These are phyloP conservation scores for Tyrannus savana DNA, from an alignment of 2,113 vertebrate genomes.

Conservation along the genomic window DNA sequence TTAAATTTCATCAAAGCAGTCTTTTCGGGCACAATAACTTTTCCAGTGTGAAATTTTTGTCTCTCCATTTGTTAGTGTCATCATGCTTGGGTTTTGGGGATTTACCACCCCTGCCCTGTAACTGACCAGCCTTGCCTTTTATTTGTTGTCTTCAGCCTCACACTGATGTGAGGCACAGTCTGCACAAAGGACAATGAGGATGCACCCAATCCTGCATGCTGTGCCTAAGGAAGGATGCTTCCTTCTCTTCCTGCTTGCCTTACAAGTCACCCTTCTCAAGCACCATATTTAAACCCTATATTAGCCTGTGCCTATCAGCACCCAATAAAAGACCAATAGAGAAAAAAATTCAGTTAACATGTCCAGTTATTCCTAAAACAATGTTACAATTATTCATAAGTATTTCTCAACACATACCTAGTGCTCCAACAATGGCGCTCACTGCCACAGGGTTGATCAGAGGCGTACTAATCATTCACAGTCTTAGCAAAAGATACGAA, in stretches of 20 bases:
- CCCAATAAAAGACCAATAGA: neutral
- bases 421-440: neutral
- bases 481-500: neutral
- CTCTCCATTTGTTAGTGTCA: neutral
- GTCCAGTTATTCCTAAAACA: neutral
- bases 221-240: fast-evolving
- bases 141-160: neutral
- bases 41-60: neutral
- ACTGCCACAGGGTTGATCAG: neutral
- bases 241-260: neutral
- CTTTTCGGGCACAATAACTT: neutral
- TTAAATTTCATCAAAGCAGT: neutral
- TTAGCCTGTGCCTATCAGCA: neutral
- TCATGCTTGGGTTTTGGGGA: fast-evolving
- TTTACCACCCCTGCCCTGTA: fast-evolving
- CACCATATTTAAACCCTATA: neutral
- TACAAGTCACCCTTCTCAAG: neutral
- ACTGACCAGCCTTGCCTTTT: neutral
- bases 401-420: neutral
- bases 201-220: fast-evolving
- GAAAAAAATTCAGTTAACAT: fast-evolving
- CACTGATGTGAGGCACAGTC: neutral
- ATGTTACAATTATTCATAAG: neutral
- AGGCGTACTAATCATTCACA: fast-evolving
- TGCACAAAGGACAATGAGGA: neutral